A percentile compares a stretch with the other conserved stretches of the same genome.
Conservation (phyloP, 1,140 invertebrate genomes). For the Pissodes strobi region DNA sequence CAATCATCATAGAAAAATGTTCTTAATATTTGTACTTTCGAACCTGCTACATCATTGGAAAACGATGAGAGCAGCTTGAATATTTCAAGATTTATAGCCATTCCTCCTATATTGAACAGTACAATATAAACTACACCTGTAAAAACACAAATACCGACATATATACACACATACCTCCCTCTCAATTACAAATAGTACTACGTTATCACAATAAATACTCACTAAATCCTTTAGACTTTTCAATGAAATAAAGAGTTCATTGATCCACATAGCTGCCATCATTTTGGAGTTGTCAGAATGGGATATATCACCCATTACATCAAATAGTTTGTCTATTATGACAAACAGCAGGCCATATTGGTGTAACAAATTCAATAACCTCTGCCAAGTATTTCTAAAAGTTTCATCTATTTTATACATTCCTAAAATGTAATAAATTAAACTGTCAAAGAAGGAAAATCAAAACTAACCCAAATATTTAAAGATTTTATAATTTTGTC, state of each 20-base stretch:
- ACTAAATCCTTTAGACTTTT: conserved; percentile 7
- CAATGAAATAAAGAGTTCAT: conserved; percentile 32
- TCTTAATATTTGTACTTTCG: no score
- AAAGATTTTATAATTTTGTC: background rate
- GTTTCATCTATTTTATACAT: conserved; percentile 19
- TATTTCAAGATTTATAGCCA: no score
- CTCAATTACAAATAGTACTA: background rate
- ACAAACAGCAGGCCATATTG: conserved; percentile 23
- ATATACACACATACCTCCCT: background rate
- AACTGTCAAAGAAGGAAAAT: no score
- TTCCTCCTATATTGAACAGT: no score
- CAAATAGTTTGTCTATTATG: conserved; percentile 34
- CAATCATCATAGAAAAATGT: no score
- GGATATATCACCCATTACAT: conserved; percentile 16
- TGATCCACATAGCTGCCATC: conserved; percentile 41
- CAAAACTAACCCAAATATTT: no score
- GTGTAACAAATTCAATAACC: conserved; percentile 38
- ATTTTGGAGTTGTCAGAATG: conserved; percentile 16
- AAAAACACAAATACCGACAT: no score
- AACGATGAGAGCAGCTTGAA: no score
- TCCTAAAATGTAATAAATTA: conserved; percentile 14
- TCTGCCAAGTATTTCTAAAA: conserved; percentile 34
- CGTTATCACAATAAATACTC: conserved; percentile 5
- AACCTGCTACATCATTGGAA: no score
- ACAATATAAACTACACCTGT: no score